These are phyloP conservation scores for Peromyscus eremicus DNA, from an alignment of 2,797 vertebrate genomes.

Conservation along the genomic window DNA sequence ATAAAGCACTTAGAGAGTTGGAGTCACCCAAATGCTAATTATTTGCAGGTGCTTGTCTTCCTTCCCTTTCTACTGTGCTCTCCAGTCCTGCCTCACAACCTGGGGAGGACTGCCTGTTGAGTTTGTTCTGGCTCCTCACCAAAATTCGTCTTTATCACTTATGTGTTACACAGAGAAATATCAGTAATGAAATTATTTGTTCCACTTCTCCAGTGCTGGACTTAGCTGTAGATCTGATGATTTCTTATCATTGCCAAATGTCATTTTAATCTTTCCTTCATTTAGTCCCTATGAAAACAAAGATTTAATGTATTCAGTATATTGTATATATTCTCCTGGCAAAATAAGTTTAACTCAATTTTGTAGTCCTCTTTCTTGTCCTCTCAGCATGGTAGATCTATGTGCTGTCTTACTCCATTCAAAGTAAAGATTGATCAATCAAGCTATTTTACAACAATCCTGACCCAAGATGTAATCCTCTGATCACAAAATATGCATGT, in stretches of 20 bases:
- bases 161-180: slow-evolving; percentile 68
- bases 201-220: slow-evolving; percentile 52
- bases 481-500: slow-evolving; percentile 51
- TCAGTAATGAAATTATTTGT: slow-evolving; percentile 64
- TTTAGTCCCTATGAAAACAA: slow-evolving; percentile 21
- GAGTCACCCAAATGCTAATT: slow-evolving; percentile 69
- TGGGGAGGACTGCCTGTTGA: slow-evolving; percentile 42
- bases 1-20: slow-evolving; percentile 58
- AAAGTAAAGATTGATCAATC: slow-evolving; percentile 57
- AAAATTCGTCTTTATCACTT: slow-evolving; percentile 67
- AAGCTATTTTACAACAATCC: slow-evolving; percentile 55
- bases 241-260: slow-evolving; percentile 68
- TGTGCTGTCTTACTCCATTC: slow-evolving; percentile 52
- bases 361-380: slow-evolving; percentile 55
- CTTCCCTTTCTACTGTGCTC: slow-evolving; percentile 24
- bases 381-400: slow-evolving; percentile 21
- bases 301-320: slow-evolving; percentile 52
- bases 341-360: slow-evolving; percentile 61
- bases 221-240: slow-evolving; percentile 62
- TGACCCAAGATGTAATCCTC: slow-evolving; percentile 45
- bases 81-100: neutral
- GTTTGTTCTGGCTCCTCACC: slow-evolving; percentile 58
- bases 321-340: slow-evolving; percentile 1
- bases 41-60: slow-evolving; percentile 59
- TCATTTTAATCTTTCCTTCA: slow-evolving; percentile 61